Conservation (phyloP, 2,888 invertebrate genomes). For the Lasioglossum villosulum region DNA sequence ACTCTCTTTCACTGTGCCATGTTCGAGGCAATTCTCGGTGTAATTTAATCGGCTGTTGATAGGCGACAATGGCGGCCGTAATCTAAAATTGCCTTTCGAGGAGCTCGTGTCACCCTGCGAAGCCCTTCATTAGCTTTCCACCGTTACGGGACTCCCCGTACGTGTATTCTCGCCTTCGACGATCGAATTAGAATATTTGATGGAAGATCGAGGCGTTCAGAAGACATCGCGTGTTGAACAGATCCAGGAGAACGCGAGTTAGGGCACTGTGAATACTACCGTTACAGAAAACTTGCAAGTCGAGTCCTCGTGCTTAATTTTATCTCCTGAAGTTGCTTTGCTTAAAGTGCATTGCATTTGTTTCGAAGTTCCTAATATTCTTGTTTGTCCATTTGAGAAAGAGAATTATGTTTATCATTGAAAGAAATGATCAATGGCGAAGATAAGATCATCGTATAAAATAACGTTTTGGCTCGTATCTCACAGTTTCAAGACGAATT, state of each 20-base stretch:
- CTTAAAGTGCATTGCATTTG: neutral
- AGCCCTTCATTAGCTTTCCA: constrained; percentile 49
- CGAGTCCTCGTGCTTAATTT: neutral
- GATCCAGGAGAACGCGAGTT: neutral
- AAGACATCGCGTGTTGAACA: neutral
- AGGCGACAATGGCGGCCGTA: constrained; percentile 62
- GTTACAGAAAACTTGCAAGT: neutral
- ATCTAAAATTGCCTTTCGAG: constrained; percentile 71
- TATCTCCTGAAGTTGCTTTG: neutral
- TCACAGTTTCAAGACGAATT: neutral
- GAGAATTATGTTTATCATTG: neutral
- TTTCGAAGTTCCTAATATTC: neutral
- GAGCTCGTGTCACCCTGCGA: constrained; percentile 13
- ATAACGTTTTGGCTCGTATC: neutral
- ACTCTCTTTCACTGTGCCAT: constrained; percentile 23
- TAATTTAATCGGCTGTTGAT: constrained; percentile 74
- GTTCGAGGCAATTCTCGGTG: constrained; percentile 63
- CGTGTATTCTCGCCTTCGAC: neutral
- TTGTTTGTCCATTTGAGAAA: no score
- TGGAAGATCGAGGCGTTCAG: neutral
- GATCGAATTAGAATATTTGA: constrained; percentile 13
- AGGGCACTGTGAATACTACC: neutral
- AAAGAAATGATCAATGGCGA: neutral
- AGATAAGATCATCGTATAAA: no score
- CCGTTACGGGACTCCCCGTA: neutral